Conservation (phyloP, 2,113 vertebrate species). For the Mellivora capensis region DNA sequence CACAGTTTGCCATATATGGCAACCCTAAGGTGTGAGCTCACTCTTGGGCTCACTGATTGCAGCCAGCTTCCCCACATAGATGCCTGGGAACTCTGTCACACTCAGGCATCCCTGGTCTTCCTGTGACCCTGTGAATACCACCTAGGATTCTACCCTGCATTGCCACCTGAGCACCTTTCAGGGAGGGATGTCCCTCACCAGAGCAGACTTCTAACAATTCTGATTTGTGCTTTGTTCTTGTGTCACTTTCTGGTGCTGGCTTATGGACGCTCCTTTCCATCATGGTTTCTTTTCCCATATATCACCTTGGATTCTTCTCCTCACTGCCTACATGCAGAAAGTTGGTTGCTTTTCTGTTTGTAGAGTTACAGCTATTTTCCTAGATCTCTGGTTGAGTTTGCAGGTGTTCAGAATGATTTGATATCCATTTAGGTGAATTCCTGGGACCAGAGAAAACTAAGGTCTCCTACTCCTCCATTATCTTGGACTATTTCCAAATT, state of each 20-base stretch:
- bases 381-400: neutral
- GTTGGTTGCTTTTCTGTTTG: neutral
- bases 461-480: too few relatives aligned
- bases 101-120: neutral
- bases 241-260: neutral
- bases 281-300: neutral
- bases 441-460: too few relatives aligned
- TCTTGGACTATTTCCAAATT: neutral
- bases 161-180: neutral
- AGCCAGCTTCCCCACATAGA: neutral
- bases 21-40: neutral
- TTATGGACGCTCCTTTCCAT: neutral
- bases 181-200: neutral
- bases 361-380: neutral
- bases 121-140: neutral
- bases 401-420: too few relatives aligned
- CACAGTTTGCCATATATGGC: neutral
- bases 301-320: neutral
- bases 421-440: too few relatives aligned
- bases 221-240: neutral
- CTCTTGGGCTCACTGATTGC: neutral
- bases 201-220: neutral
- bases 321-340: neutral
- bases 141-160: neutral
- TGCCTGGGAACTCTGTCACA: neutral